A percentile compares a stretch with the other conserved stretches of the same genome.
These are phyloP conservation scores for Phlogophora meticulosa DNA, from an alignment of 2,888 invertebrate genomes.

Conservation along the genomic window DNA sequence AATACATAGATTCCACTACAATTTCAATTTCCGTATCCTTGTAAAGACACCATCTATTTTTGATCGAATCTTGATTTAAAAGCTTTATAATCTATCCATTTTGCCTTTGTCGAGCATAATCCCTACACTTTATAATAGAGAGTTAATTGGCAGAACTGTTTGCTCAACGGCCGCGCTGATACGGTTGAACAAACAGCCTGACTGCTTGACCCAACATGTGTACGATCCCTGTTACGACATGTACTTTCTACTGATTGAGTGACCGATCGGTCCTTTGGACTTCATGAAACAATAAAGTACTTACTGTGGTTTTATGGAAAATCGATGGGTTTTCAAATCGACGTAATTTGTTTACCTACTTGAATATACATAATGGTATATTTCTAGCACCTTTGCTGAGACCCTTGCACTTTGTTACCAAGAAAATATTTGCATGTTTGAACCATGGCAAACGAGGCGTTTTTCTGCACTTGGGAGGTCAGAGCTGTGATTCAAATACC, in stretches of 20 bases:
- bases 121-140: slow-evolving; percentile 44
- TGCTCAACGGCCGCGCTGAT: slow-evolving; percentile 33
- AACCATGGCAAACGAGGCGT: not conserved
- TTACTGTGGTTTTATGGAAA: no score
- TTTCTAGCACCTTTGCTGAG: no score
- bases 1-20: no score
- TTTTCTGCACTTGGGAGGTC: no score
- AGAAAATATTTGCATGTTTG: not conserved
- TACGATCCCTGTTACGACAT: slow-evolving; percentile 13
- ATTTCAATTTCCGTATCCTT: no score
- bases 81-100: no score
- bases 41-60: no score
- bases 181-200: slow-evolving; percentile 24
- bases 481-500: not conserved
- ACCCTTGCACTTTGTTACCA: not conserved
- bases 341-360: no score
- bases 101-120: not conserved
- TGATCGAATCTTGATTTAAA: no score
- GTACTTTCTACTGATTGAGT: not conserved
- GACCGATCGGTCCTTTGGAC: not conserved
- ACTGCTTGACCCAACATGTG: slow-evolving; percentile 22
- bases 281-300: not conserved
- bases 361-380: no score
- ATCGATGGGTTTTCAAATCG: no score
- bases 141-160: slow-evolving; percentile 48